phyloP scores from a whole-genome alignment of 1,140 invertebrate species.

The Aphidius ervi region DNA sequence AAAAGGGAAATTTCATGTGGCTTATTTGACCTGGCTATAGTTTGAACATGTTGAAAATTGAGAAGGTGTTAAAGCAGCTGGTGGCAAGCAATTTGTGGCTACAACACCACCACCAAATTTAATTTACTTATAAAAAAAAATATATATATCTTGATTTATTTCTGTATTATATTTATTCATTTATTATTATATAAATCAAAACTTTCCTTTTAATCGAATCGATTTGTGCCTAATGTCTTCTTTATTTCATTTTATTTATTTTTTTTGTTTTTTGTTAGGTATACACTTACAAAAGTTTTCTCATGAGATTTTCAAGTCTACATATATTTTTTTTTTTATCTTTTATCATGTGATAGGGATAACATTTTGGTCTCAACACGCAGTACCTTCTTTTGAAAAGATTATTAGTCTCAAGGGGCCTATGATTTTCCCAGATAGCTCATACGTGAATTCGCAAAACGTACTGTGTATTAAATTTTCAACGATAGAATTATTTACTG shows the following conservation, averaged over 20 bases:
- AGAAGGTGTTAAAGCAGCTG: slow-evolving; percentile 36
- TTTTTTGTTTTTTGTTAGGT: too few relatives aligned
- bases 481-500: not conserved
- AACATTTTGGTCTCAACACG: too few relatives aligned
- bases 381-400: slow-evolving; percentile 3
- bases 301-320: too few relatives aligned
- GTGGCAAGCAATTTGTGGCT: slow-evolving; percentile 33
- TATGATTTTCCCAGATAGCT: slow-evolving; percentile 22
- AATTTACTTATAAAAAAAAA: slow-evolving; percentile 24
- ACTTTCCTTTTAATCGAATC: too few relatives aligned
- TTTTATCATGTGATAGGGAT: too few relatives aligned
- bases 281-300: too few relatives aligned
- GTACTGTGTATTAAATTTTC: slow-evolving; percentile 7
- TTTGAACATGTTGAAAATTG: slow-evolving; percentile 25
- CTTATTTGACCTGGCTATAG: slow-evolving; percentile 17
- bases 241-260: too few relatives aligned
- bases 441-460: slow-evolving; percentile 20
- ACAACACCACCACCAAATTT: slow-evolving; percentile 22
- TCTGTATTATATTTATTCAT: too few relatives aligned
- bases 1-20: slow-evolving; percentile 28
- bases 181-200: too few relatives aligned
- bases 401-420: slow-evolving; percentile 29
- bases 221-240: too few relatives aligned
- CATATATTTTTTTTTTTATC: too few relatives aligned
- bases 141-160: too few relatives aligned